Conservation (phyloP, 2,797 vertebrate species). For the Cuniculus paca region DNA sequence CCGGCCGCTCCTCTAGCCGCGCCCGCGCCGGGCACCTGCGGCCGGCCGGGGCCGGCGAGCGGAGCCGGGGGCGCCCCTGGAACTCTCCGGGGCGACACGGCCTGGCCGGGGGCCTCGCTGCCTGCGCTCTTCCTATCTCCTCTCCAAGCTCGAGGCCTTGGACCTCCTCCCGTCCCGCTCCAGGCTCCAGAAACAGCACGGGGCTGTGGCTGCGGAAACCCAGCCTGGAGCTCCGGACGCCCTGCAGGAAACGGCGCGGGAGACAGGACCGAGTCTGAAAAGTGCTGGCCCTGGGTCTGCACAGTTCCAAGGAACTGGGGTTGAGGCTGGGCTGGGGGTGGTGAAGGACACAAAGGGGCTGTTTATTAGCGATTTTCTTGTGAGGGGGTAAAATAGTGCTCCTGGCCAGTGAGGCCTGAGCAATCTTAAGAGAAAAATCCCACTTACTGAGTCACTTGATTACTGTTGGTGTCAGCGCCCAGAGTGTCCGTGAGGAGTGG, state of each 20-base stretch:
- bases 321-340: constrained; percentile 25
- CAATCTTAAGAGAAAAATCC: constrained; percentile 60
- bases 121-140: not conserved
- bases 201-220: no score
- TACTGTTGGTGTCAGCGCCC: not conserved
- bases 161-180: not conserved
- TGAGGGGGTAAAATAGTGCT: not conserved
- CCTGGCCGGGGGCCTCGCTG: not conserved
- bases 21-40: not conserved
- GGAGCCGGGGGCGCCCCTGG: not conserved
- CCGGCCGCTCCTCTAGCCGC: constrained; percentile 49
- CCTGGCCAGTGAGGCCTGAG: constrained; percentile 76
- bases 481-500: not conserved
- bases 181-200: not conserved
- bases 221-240: not conserved
- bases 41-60: not conserved
- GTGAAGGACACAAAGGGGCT: constrained; percentile 5
- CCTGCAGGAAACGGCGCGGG: not conserved
- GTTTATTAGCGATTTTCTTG: not conserved
- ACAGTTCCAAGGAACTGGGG: constrained; percentile 58
- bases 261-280: not conserved
- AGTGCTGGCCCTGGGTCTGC: not conserved
- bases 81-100: not conserved
- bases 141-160: not conserved
- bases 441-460: not conserved